Evolutionary conservation across 2,113 vertebrate species (phyloP).

Genomic region (Meleagris gallopavo): DNA sequence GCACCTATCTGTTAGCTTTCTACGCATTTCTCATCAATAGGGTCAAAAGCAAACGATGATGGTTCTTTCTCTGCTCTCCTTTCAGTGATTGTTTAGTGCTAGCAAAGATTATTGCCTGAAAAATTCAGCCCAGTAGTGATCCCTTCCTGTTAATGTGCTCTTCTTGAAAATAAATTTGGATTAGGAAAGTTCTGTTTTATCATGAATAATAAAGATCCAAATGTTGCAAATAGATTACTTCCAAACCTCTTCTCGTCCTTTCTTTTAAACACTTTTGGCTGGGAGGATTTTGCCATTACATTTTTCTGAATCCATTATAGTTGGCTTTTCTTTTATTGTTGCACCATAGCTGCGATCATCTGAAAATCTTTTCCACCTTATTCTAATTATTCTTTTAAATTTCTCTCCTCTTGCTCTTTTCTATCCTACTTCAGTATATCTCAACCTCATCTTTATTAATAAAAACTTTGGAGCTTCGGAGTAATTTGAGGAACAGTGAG

Average conservation of each 20-base stretch:
- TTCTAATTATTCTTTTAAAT: constrained; percentile 4
- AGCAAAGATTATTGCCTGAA: not conserved
- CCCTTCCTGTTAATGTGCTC: constrained; percentile 31
- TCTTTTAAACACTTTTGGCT: not conserved
- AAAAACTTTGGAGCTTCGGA: not conserved
- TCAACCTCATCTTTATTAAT: constrained; percentile 10
- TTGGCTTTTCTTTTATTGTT: not conserved
- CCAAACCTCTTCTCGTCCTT: not conserved
- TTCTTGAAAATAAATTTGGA: constrained; percentile 32
- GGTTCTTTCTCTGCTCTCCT: not conserved
- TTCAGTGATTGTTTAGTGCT: constrained; percentile 30
- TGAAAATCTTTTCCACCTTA: not conserved
- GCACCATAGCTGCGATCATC: not conserved
- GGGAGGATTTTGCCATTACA: not conserved
- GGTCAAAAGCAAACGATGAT: not conserved
- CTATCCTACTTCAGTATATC: not conserved
- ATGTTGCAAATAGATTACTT: not conserved
- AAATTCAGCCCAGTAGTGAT: constrained; percentile 18
- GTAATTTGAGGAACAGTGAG: not conserved
- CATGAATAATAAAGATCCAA: not conserved
- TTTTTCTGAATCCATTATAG: not conserved
- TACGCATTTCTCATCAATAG: not conserved
- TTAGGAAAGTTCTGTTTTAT: constrained; percentile 26
- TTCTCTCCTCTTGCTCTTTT: not conserved
- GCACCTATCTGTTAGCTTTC: constrained; percentile 31